A percentile compares a stretch with the other conserved stretches of the same genome.
Conservation (phyloP, 1,140 invertebrate genomes). For the Lepeophtheirus salmonis region DNA sequence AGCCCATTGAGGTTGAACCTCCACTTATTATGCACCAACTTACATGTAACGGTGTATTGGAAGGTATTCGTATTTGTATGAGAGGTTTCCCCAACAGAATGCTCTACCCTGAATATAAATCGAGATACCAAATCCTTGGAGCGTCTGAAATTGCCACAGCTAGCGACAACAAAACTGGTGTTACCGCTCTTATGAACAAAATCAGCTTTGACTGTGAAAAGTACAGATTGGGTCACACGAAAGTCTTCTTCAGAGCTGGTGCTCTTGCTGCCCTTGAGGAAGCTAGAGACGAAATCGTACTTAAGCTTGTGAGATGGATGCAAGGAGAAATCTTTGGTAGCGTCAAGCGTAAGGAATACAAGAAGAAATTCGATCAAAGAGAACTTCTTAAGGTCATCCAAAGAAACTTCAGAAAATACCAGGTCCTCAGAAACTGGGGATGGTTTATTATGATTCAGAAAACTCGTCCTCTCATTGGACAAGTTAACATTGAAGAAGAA, state of each 20-base stretch:
- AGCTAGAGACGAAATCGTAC: conserved; percentile 92
- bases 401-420: conserved; percentile 94
- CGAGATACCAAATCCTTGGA: conserved; percentile 96
- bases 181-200: conserved; percentile 53
- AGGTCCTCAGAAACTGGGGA: conserved; percentile 92
- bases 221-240: conserved; percentile 87
- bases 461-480: conserved; percentile 96
- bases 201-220: conserved; percentile 62
- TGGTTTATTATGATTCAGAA: conserved; percentile 99
- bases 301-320: conserved; percentile 96
- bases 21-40: conserved; percentile 98
- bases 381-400: conserved; percentile 79
- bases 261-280: conserved; percentile 99
- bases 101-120: conserved; percentile 99
- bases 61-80: conserved; percentile 99
- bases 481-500: conserved; percentile 93
- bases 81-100: conserved; percentile 99
- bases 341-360: conserved; percentile 73
- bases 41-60: conserved; percentile 99
- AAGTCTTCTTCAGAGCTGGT: conserved; percentile 99
- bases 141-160: conserved; percentile 37
- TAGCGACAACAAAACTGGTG: conserved; percentile 56
- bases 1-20: conserved; percentile 83
- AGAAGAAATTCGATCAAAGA: conserved; percentile 80
- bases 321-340: conserved; percentile 78